Conservation (phyloP, 2,113 vertebrate genomes). For the Poicephalus gulielmi region DNA sequence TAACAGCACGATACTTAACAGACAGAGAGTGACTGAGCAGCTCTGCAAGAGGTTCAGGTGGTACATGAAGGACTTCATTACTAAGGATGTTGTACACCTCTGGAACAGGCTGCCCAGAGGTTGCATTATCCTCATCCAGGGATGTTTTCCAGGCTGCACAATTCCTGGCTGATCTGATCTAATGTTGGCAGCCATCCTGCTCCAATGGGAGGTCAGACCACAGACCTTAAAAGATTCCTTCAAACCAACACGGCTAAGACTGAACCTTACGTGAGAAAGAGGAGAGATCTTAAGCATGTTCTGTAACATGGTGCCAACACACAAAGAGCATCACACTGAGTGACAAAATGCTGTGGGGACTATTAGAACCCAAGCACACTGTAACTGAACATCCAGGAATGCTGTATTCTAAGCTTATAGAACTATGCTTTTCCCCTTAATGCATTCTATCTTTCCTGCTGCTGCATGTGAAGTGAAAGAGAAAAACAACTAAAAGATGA, state of each 20-base stretch:
- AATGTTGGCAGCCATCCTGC: not conserved
- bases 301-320: not conserved
- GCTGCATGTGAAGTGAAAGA: not conserved
- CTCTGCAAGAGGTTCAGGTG: not conserved
- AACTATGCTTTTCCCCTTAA: not conserved
- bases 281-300: not conserved
- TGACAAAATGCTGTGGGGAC: not conserved
- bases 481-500: not conserved
- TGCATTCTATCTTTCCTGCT: not conserved
- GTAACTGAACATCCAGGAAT: not conserved
- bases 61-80: not conserved
- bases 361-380: not conserved
- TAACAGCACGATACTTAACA: not conserved
- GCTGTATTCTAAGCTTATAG: not conserved
- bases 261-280: not conserved
- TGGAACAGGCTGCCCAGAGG: not conserved
- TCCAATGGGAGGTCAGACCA: not conserved
- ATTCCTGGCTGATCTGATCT: not conserved
- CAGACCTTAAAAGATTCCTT: not conserved
- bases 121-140: not conserved
- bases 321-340: not conserved
- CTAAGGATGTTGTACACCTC: not conserved
- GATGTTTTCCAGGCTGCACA: not conserved
- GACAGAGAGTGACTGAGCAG: not conserved
- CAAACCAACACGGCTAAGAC: not conserved